Evolutionary conservation across 2,797 vertebrate genomes (phyloP), one percentile per base, ranked within the genome.

Genomic region (Micrastur ruficollis): DNA sequence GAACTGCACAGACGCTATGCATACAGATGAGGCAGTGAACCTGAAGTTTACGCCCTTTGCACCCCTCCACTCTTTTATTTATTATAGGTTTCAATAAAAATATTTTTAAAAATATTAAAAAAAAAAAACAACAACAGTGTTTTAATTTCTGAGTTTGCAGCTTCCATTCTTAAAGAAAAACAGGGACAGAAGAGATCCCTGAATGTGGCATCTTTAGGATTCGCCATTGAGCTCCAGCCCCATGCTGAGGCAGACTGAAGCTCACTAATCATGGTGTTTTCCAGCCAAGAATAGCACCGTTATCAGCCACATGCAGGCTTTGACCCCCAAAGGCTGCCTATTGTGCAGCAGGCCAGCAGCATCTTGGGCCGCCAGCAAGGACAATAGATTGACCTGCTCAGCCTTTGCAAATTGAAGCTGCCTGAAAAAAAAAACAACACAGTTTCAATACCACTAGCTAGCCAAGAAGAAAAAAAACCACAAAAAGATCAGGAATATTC

Each of bases 261-360:
- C 81, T 96, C 91, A 52, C 81, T 96, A 95, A 97, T 96, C 95
- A 78, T 25, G 66, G 93, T 86, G 94, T 96, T 96, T 94, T 96
- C 90, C 81, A 96, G 89, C 59, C 89, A 93, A 89, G 81, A 96
- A 90, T 19, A 89, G 92, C 90, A 74, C 85, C 11, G 86, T 98
- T 98, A 98, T 97, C 97, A 97, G 95, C 67, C 73, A 58, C 91
- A 88, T 36, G 91, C 97, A 98, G 97, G 91, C 97, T 92, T 62
- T 92, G 94, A 95, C 92, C 93, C 95, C 92, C 73, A 79, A 95
- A 94, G 94, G 94, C 84, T 93, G 86, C 89, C 83, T 92, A 93
- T 96, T 97, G 96, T 96, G 73, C 25, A 8, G 72, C 68, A 96
- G 84, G 90, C 92, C 94, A 95, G 88, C 90, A 90, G 90, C 47